phyloP scores from a whole-genome alignment of 2,113 vertebrate species.

The Pomatostomus ruficeps region DNA sequence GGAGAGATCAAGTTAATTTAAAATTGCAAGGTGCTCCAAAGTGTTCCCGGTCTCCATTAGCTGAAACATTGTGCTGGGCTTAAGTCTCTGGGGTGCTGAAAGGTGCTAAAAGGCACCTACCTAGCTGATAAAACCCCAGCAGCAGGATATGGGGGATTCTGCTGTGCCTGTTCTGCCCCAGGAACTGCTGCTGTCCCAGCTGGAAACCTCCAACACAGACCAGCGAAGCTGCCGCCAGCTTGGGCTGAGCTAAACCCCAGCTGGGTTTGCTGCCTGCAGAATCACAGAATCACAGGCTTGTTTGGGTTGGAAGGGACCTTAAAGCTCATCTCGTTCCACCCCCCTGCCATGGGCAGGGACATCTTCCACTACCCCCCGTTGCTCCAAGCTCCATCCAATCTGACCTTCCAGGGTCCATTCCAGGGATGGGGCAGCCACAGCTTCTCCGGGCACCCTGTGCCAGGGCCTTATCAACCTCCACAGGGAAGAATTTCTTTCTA shows the following conservation, averaged over 20 bases:
- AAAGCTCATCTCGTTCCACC: fast-evolving
- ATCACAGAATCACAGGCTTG: background rate
- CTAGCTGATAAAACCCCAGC: background rate
- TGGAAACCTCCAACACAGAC: background rate
- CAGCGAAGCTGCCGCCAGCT: background rate
- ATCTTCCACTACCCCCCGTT: background rate
- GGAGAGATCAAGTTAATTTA: background rate
- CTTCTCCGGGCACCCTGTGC: background rate
- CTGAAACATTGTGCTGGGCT: background rate
- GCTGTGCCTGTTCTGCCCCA: background rate
- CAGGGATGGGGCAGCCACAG: background rate
- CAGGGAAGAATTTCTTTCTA: background rate
- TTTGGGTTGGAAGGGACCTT: background rate
- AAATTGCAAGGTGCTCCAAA: background rate
- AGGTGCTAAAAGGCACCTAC: background rate
- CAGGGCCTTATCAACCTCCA: background rate
- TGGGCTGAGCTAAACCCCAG: background rate
- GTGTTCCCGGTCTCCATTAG: background rate
- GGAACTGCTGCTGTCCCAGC: background rate
- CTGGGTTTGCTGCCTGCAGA: background rate
- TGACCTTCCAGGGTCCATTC: background rate
- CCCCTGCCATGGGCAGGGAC: background rate
- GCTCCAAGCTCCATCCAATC: background rate
- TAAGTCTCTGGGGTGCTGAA: background rate
- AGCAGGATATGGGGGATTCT: background rate